Percentiles rank a stretch among this genome's conserved stretches.
Conservation (phyloP, 2,113 vertebrate species). For the Heloderma charlesbogerti region DNA sequence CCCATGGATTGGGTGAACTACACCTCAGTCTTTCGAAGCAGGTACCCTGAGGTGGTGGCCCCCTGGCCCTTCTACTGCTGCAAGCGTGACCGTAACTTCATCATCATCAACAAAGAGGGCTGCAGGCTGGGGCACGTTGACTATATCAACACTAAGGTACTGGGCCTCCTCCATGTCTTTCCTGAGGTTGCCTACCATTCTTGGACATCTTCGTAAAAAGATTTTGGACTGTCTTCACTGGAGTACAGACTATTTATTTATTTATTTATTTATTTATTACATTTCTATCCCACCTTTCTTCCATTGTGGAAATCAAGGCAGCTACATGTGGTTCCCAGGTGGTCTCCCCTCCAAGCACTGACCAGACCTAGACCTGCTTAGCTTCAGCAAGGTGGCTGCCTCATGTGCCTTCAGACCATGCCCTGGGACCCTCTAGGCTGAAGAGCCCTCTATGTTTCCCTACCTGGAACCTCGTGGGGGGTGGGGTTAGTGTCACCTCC, state of each 20-base stretch:
- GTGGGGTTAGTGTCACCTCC: background rate
- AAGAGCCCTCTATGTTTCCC: background rate
- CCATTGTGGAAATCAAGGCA: too few species aligned
- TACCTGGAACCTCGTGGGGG: too few species aligned
- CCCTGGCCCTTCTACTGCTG: constrained; percentile 81
- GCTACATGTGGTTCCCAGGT: too few species aligned
- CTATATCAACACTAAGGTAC: constrained; percentile 73
- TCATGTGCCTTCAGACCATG: too few species aligned
- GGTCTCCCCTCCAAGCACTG: too few species aligned
- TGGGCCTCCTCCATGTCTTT: background rate
- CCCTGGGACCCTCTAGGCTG: background rate
- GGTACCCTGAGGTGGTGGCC: constrained; percentile 44
- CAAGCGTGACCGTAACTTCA: constrained; percentile 63
- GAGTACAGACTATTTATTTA: background rate
- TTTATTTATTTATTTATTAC: too few species aligned
- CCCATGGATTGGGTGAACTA: constrained; percentile 82
- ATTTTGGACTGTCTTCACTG: background rate
- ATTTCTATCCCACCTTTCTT: too few species aligned
- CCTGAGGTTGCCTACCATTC: background rate
- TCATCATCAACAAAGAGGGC: constrained; percentile 59
- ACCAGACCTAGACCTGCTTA: too few species aligned
- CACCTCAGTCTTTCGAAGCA: constrained; percentile 69
- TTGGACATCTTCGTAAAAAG: background rate
- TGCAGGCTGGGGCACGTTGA: constrained; percentile 70
- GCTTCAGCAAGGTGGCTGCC: too few species aligned